Evolutionary conservation across 2,888 invertebrate species (phyloP), one percentile per base, ranked within the genome.

Genomic region (Cryptus armator): DNA sequence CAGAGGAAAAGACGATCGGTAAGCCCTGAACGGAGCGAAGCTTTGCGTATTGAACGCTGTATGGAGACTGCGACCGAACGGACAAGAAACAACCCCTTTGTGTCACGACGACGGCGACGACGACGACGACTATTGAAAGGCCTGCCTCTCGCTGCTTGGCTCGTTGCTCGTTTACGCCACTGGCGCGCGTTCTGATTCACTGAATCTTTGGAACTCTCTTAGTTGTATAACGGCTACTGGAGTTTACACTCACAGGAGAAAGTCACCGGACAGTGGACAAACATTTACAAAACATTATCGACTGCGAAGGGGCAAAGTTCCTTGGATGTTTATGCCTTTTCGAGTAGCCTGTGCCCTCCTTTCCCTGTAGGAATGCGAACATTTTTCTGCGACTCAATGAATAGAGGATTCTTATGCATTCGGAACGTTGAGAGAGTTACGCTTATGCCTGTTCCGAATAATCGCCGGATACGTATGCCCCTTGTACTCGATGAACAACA

Each of bases 171-270:
- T 72, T 78, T 67, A 84, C 81, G 76, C 79, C 75, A 62, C 82
- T 37, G 37, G 56, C 76, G 84, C 77, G 84, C 83, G 81, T 88
- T 89, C 89, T 89, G 87, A 89, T 88, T 88, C 89, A 88, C 86
- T 89, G 89, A 88, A 88, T 88, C 88, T 88, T 89, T 72, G 78
- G 82, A 84, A 78, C 74, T 76, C 53, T 64, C 76, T 62, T 74
- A 83, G 32, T 66, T 68, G 44, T 56, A 68, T 71, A 71, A 74
- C 48, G 67, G 37, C 51, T 51, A 66, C 74, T 72, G 71, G 59
- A 80, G 37, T 74, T 83, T 46, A 80, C 68, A 70, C 82, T 76
- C 44, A 53, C 68, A 62, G 32, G 77, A 78, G 62, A 75, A 83
- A 88, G 86, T 89, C 86, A 88, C 87, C 37, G 37, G 70, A 83